phyloP scores from a whole-genome alignment of 2,888 invertebrate species.

The Drosophila greeni region DNA sequence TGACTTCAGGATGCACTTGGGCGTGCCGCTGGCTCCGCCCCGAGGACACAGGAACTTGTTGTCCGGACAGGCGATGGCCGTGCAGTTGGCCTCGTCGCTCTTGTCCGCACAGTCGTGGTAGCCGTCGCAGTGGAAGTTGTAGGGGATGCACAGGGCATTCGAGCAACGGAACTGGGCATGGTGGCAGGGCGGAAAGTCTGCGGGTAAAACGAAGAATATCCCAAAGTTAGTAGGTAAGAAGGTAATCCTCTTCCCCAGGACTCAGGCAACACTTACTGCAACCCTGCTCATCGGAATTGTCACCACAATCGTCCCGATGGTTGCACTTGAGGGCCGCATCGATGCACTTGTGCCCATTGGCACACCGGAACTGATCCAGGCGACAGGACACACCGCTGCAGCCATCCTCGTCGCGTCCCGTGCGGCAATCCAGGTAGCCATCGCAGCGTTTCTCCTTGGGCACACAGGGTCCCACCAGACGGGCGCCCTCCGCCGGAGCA shows the following conservation, averaged over 20 bases:
- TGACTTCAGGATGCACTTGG: constrained; percentile 92
- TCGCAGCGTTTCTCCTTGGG: constrained; percentile 94
- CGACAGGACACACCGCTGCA: constrained; percentile 86
- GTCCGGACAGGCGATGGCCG: constrained; percentile 91
- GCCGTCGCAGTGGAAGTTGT: constrained; percentile 88
- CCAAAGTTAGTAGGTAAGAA: background rate
- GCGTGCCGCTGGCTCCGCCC: constrained; percentile 85
- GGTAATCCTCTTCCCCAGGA: background rate
- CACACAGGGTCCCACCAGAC: constrained; percentile 87
- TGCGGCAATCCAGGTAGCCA: constrained; percentile 92
- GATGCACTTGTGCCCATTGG: constrained; percentile 88
- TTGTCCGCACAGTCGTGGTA: constrained; percentile 95
- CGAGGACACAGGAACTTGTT: constrained; percentile 94
- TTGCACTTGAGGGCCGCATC: constrained; percentile 89
- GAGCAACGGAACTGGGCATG: constrained; percentile 95
- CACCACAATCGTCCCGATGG: constrained; percentile 93
- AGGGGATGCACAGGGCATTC: constrained; percentile 95
- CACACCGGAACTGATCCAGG: constrained; percentile 92
- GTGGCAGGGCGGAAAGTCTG: constrained; percentile 91
- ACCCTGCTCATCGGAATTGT: constrained; percentile 92
- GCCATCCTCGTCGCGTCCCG: constrained; percentile 88
- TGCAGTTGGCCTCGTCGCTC: constrained; percentile 93
- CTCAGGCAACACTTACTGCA: constrained; percentile 84
- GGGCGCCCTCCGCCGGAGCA: constrained; percentile 80
- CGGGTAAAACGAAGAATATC: background rate